phyloP scores from a whole-genome alignment of 2,113 vertebrate species.

The Dromas ardeola region DNA sequence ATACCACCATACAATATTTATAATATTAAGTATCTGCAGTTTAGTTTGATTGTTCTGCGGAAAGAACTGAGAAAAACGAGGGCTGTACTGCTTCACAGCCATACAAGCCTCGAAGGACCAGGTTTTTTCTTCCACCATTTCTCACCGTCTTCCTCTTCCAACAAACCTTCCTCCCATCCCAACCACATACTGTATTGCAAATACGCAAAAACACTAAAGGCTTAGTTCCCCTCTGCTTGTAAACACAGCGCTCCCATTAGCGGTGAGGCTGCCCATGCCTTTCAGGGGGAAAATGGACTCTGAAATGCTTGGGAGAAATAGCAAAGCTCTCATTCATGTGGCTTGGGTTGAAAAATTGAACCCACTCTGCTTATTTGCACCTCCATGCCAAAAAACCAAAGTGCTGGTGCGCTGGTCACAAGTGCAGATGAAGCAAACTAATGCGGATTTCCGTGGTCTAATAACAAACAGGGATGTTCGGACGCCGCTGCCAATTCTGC shows the following conservation, averaged over 20 bases:
- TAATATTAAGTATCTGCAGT: not conserved
- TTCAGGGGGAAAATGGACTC: slow-evolving; percentile 42
- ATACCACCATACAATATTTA: not conserved
- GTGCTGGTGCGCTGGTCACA: not conserved
- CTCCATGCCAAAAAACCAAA: not conserved
- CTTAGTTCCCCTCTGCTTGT: slow-evolving; percentile 58
- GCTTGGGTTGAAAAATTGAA: slow-evolving; percentile 53
- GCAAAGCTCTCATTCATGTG: slow-evolving; percentile 49
- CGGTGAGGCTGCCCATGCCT: slow-evolving; percentile 15
- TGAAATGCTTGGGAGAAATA: slow-evolving; percentile 42
- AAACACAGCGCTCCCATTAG: slow-evolving; percentile 44
- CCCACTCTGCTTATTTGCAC: slow-evolving; percentile 20
- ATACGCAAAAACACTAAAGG: slow-evolving; percentile 46
- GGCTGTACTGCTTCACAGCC: not conserved
- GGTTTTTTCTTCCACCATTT: not conserved
- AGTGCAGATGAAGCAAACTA: slow-evolving; percentile 49
- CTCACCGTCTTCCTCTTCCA: not conserved
- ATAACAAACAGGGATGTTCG: slow-evolving; percentile 30
- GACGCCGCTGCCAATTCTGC: slow-evolving; percentile 29
- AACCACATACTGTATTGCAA: not conserved
- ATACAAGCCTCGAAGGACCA: not conserved
- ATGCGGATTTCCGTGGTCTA: slow-evolving; percentile 43
- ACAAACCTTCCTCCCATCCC: slow-evolving; percentile 2
- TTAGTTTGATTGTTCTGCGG: not conserved
- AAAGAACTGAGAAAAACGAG: not conserved